Conservation (phyloP, 2,113 vertebrate genomes). For the Menura novaehollandiae region DNA sequence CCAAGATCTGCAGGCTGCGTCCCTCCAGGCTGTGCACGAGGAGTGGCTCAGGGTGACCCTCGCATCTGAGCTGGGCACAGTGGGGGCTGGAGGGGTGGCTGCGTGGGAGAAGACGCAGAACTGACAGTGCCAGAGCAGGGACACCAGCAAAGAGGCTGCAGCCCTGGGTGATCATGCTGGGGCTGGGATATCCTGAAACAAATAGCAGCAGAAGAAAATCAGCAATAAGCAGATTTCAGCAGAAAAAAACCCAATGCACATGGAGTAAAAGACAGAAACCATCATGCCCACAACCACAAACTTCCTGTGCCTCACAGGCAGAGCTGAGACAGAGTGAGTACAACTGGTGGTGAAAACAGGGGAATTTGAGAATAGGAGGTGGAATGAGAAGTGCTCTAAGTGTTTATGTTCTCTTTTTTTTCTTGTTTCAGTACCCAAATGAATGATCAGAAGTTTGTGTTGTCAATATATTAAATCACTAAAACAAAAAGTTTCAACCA, state of each 20-base stretch:
- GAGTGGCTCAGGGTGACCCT: not conserved
- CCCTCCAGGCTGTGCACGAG: not conserved
- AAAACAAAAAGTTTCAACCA: not conserved
- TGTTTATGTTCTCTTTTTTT: not conserved
- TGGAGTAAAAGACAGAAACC: not conserved
- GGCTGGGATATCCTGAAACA: not conserved
- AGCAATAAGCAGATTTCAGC: not conserved
- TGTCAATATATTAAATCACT: not conserved
- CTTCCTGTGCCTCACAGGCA: not conserved
- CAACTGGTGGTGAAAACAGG: not conserved
- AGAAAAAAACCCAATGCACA: not conserved
- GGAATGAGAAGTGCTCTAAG: not conserved
- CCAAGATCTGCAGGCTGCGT: not conserved
- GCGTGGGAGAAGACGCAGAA: not conserved
- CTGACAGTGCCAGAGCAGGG: not conserved
- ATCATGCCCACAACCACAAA: not conserved
- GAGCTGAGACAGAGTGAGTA: not conserved
- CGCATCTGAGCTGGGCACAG: accelerated
- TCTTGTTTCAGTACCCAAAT: not conserved
- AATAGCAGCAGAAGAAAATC: not conserved
- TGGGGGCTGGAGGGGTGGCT: accelerated
- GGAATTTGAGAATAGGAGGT: not conserved
- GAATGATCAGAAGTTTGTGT: not conserved
- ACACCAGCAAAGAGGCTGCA: not conserved
- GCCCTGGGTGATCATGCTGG: accelerated